A percentile compares a stretch with the other conserved stretches of the same genome.
Evolutionary conservation across 1,140 invertebrate species (phyloP).

Genomic region (Brachionus plicatilis): DNA sequence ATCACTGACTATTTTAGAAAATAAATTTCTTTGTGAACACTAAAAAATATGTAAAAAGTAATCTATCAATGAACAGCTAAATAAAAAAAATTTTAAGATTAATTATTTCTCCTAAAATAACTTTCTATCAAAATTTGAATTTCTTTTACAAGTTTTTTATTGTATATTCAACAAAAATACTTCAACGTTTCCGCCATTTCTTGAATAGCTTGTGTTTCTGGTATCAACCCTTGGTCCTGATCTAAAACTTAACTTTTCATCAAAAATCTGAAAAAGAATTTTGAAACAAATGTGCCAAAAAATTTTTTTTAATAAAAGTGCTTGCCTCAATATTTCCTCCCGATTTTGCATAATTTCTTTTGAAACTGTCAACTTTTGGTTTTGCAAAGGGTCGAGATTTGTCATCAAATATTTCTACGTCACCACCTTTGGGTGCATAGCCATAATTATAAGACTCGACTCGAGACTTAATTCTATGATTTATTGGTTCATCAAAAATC

Average conservation of each 20-base stretch:
- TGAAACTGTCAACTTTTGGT: constrained; percentile 6
- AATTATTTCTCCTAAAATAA: no score
- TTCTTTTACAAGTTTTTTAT: not conserved
- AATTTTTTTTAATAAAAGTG: not conserved
- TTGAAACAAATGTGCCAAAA: not conserved
- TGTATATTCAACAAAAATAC: not conserved
- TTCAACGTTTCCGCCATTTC: not conserved
- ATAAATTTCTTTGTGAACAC: no score
- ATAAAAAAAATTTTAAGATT: no score
- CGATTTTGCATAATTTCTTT: not conserved
- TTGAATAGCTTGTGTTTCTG: not conserved
- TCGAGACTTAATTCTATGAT: not conserved
- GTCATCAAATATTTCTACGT: constrained; percentile 28
- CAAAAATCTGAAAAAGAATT: constrained; percentile 9
- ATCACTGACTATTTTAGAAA: no score
- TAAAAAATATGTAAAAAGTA: no score
- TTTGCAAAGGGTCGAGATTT: not conserved
- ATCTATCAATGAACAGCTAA: no score
- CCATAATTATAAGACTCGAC: constrained; percentile 19
- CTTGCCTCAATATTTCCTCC: not conserved
- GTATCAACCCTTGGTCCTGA: not conserved
- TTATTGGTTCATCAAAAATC: constrained; percentile 14
- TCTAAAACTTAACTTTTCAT: constrained; percentile 15
- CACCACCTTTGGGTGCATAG: not conserved
- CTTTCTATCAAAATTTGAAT: no score